These are phyloP conservation scores for Rhopilema esculentum DNA, from an alignment of 30 jellyfish, hydroid and myxozoan species.

Conservation along the genomic window DNA sequence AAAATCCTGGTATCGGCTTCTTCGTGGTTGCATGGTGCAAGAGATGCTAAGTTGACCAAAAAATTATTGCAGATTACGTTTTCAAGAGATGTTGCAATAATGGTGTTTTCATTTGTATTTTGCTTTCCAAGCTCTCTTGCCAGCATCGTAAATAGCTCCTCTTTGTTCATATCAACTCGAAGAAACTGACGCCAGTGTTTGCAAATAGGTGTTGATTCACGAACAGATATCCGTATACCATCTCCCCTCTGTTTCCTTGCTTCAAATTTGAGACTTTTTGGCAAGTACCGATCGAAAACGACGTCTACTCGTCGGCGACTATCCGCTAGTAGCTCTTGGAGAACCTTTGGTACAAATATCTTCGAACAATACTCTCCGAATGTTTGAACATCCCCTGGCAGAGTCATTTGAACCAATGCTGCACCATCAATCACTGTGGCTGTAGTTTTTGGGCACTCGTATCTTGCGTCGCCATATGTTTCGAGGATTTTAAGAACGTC, in stretches of 20 bases:
- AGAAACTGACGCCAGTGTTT: slow-evolving; percentile 44
- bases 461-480: slow-evolving; percentile 46
- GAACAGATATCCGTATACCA: slow-evolving; percentile 35
- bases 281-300: slow-evolving; percentile 43
- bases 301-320: slow-evolving; percentile 59
- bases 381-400: slow-evolving; percentile 40
- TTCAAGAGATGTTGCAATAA: slow-evolving; percentile 21
- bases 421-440: slow-evolving; percentile 66
- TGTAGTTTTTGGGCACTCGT: slow-evolving; percentile 42
- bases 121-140: slow-evolving; percentile 54
- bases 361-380: slow-evolving; percentile 54
- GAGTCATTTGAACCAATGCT: slow-evolving; percentile 57
- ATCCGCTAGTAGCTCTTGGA: slow-evolving; percentile 34
- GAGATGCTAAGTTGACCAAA: slow-evolving; percentile 13
- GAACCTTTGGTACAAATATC: slow-evolving; percentile 42
- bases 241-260: slow-evolving; percentile 42
- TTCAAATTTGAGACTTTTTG: slow-evolving; percentile 24
- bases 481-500: slow-evolving; percentile 33
- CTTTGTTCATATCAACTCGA: slow-evolving; percentile 54
- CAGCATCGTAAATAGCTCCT: slow-evolving; percentile 48
- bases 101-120: slow-evolving; percentile 10
- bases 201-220: slow-evolving; percentile 16
- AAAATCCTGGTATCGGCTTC: slow-evolving; percentile 9
- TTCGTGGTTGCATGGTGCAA: slow-evolving; percentile 51
- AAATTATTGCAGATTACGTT: slow-evolving; percentile 26